These are phyloP conservation scores for Pteronotus mesoamericanus DNA, from an alignment of 2,797 vertebrate species.

Conservation along the genomic window DNA sequence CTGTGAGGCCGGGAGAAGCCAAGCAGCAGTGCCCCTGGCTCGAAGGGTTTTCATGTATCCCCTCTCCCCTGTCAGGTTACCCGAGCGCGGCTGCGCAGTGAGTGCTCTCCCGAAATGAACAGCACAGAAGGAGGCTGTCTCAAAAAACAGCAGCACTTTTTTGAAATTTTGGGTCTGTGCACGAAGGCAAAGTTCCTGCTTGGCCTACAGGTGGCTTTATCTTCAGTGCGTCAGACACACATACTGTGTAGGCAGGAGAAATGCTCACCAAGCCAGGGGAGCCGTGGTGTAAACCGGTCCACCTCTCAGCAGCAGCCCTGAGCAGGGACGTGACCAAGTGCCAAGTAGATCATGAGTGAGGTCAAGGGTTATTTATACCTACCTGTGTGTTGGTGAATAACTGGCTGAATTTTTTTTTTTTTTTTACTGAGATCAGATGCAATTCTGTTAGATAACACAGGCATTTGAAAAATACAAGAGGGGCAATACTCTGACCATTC, in stretches of 20 bases:
- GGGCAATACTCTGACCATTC: background rate
- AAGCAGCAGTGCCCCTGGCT: fast-evolving
- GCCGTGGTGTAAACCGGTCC: background rate
- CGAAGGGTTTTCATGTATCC: background rate
- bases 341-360: background rate
- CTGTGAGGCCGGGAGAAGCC: background rate
- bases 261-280: background rate
- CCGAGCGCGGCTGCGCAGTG: background rate
- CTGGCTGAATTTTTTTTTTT: background rate
- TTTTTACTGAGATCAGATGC: background rate
- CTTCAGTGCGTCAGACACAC: background rate
- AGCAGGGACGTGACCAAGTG: background rate
- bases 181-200: background rate
- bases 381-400: background rate
- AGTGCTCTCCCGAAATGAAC: background rate
- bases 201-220: background rate
- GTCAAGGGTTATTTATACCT: background rate
- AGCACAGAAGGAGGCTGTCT: background rate
- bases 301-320: background rate
- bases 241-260: background rate
- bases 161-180: background rate
- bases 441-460: background rate
- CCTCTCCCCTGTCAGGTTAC: background rate
- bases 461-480: background rate
- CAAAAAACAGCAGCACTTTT: background rate